These are phyloP conservation scores for Drosophila mercatorum DNA, from an alignment of 2,888 invertebrate species.

Conservation along the genomic window DNA sequence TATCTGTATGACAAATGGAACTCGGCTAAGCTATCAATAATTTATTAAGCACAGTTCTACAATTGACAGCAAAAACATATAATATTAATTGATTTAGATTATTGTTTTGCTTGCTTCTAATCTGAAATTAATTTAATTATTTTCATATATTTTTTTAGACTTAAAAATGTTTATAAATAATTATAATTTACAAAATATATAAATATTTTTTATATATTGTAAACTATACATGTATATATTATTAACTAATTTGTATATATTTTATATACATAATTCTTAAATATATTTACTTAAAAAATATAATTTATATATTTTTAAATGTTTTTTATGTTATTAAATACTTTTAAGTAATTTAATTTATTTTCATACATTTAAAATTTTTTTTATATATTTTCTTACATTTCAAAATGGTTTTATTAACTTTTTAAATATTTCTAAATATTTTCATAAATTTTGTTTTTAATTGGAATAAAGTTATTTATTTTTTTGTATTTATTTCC, in stretches of 20 bases:
- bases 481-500: neutral
- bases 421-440: no score
- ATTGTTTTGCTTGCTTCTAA: neutral
- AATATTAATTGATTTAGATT: neutral
- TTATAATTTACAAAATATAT: neutral
- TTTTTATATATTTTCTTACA: no score
- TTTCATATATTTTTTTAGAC: neutral
- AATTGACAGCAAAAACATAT: neutral
- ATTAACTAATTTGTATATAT: neutral
- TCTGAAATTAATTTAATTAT: neutral
- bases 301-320: no score
- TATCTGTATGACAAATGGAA: neutral
- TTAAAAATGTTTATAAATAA: neutral
- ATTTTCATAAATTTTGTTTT: no score
- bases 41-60: neutral
- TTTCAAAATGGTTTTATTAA: no score
- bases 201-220: neutral
- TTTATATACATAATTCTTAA: neutral
- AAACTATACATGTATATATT: neutral
- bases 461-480: no score
- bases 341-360: neutral
- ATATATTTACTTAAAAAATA: no score
- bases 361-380: no score
- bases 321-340: neutral
- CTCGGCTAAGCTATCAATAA: neutral